Conservation (phyloP, 2,888 invertebrate species). For the Drosophila flavopinicola region DNA sequence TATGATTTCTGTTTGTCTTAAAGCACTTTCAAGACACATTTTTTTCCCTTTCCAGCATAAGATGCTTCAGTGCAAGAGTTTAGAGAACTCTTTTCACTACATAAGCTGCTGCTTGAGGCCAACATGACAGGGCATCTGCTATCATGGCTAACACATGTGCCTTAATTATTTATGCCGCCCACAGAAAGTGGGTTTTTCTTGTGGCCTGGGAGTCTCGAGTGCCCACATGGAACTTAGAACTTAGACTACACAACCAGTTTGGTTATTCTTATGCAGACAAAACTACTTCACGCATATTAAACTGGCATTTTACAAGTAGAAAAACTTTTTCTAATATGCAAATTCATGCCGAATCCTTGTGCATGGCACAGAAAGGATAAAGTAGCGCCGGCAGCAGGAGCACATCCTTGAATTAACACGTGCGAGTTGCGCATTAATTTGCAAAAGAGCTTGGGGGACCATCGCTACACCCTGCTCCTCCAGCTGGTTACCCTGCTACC, state of each 20-base stretch:
- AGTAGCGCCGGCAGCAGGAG: conserved; percentile 41
- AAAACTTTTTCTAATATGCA: conserved; percentile 79
- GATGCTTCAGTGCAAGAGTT: not conserved
- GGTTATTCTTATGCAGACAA: conserved; percentile 68
- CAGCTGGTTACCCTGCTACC: not conserved
- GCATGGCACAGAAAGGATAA: conserved; percentile 51
- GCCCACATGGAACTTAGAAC: conserved; percentile 54
- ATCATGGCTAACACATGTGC: conserved; percentile 19
- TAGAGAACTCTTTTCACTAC: not conserved
- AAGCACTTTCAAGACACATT: too few species aligned
- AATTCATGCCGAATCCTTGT: conserved; percentile 68
- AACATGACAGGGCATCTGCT: conserved; percentile 6
- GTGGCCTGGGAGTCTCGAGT: conserved; percentile 7
- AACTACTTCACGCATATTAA: conserved; percentile 81
- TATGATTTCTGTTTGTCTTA: too few species aligned
- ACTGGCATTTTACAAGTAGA: conserved; percentile 76
- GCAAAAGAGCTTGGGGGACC: conserved; percentile 62
- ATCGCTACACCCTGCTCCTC: conserved; percentile 8
- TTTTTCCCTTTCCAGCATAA: too few species aligned
- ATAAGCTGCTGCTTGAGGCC: not conserved
- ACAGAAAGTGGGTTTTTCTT: conserved; percentile 22
- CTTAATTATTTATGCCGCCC: conserved; percentile 77
- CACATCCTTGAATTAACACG: conserved; percentile 78
- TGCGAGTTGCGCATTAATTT: conserved; percentile 77
- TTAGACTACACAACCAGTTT: conserved; percentile 65